Conservation (phyloP, 2,113 vertebrate genomes). For the Festucalex cinctus region DNA sequence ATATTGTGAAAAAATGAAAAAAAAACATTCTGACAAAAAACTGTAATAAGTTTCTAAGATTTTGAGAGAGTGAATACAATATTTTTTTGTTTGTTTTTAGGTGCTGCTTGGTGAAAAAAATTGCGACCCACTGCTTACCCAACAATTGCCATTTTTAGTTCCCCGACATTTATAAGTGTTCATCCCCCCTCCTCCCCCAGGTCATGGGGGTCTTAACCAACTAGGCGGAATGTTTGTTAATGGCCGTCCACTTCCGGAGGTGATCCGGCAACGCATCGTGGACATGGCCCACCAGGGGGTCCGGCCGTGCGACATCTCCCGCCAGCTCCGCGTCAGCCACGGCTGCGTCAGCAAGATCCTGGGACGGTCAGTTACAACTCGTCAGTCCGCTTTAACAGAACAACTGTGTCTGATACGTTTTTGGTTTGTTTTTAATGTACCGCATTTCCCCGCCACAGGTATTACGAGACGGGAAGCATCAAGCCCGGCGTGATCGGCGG, state of each 20-base stretch:
- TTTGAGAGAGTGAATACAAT: no score
- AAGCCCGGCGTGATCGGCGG: slow-evolving; percentile 87
- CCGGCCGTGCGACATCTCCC: slow-evolving; percentile 87
- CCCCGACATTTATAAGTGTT: slow-evolving; percentile 73
- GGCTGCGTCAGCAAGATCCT: slow-evolving; percentile 93
- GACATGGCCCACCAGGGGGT: slow-evolving; percentile 90
- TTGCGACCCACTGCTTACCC: not conserved
- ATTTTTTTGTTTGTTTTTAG: no score
- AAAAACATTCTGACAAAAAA: no score
- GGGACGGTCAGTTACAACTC: slow-evolving; percentile 72
- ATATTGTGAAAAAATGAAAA: no score
- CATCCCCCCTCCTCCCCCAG: slow-evolving; percentile 77
- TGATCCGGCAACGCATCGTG: slow-evolving; percentile 89
- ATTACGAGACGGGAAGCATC: slow-evolving; percentile 89
- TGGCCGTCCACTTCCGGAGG: slow-evolving; percentile 85
- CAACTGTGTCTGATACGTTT: no score
- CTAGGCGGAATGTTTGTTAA: slow-evolving; percentile 90
- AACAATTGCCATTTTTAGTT: slow-evolving; percentile 18
- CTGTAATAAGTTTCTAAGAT: no score
- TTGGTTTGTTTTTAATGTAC: no score
- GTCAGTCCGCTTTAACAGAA: no score
- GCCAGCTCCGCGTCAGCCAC: slow-evolving; percentile 87
- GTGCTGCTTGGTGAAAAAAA: not conserved
- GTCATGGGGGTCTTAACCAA: slow-evolving; percentile 90
- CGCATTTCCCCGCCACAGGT: slow-evolving; percentile 53